These are phyloP conservation scores for Neuroscelio doddi DNA, from an alignment of 2,888 invertebrate species.

Conservation along the genomic window DNA sequence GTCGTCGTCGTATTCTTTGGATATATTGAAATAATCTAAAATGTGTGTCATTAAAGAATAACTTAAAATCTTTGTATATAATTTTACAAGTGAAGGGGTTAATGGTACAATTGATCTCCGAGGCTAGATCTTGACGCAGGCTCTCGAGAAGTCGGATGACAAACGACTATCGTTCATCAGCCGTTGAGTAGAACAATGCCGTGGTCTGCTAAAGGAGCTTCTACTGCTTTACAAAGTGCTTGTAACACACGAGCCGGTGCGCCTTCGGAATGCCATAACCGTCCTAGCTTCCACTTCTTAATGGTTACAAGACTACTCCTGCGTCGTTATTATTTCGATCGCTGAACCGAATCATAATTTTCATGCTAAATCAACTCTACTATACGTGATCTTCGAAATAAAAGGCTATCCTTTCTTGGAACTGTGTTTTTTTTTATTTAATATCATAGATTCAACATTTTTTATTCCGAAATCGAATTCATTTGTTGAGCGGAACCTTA, in stretches of 20 bases:
- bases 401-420: too few species aligned
- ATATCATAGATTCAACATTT: too few species aligned
- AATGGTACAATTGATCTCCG: neutral
- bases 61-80: too few species aligned
- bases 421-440: too few species aligned
- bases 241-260: slow-evolving; percentile 12
- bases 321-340: slow-evolving; percentile 7
- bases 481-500: too few species aligned
- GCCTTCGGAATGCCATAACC: slow-evolving; percentile 9
- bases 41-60: too few species aligned
- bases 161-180: slow-evolving; percentile 62
- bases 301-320: slow-evolving; percentile 7
- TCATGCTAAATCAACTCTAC: neutral
- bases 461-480: too few species aligned
- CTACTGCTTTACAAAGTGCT: slow-evolving; percentile 9
- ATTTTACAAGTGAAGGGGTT: neutral
- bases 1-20: too few species aligned
- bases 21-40: too few species aligned
- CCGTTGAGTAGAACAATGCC: slow-evolving; percentile 59
- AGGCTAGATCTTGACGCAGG: slow-evolving; percentile 14
- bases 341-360: slow-evolving; percentile 11
- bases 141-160: slow-evolving; percentile 55
- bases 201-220: slow-evolving; percentile 15
- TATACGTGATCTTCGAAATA: too few species aligned
- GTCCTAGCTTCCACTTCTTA: slow-evolving; percentile 12